Conservation (phyloP, 2,888 invertebrate species). For the Chrysotoxum bicinctum region DNA sequence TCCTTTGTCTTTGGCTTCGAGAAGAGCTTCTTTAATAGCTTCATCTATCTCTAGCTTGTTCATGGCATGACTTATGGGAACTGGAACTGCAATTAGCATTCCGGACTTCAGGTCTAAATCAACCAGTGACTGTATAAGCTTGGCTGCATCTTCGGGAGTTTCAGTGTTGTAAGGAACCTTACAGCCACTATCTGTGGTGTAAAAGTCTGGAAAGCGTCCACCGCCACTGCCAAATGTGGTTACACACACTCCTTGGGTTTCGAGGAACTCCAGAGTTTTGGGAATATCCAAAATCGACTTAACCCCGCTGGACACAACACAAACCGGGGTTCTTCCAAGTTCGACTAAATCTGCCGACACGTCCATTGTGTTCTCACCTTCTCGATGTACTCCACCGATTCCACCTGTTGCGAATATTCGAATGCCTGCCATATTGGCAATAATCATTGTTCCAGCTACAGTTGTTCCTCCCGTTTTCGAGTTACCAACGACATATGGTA, state of each 20-base stretch:
- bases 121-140: slow-evolving; percentile 84
- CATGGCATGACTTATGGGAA: slow-evolving; percentile 87
- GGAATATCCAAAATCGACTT: slow-evolving; percentile 98
- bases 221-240: slow-evolving; percentile 87
- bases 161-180: slow-evolving; percentile 87
- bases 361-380: slow-evolving; percentile 93
- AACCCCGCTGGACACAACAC: slow-evolving; percentile 97
- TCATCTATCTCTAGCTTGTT: slow-evolving; percentile 84
- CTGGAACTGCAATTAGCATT: slow-evolving; percentile 94
- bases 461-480: slow-evolving; percentile 94
- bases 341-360: slow-evolving; percentile 97
- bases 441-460: slow-evolving; percentile 95
- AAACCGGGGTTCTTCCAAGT: slow-evolving; percentile 91
- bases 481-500: slow-evolving; percentile 89
- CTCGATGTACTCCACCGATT: slow-evolving; percentile 94
- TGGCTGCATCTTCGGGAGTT: slow-evolving; percentile 87
- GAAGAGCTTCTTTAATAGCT: slow-evolving; percentile 88
- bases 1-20: slow-evolving; percentile 84
- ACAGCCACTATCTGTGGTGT: slow-evolving; percentile 89
- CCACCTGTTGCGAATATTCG: slow-evolving; percentile 97
- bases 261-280: slow-evolving; percentile 96
- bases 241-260: slow-evolving; percentile 97
- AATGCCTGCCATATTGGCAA: slow-evolving; percentile 91
- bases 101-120: slow-evolving; percentile 86
- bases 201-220: slow-evolving; percentile 95